Conservation (phyloP, 2,888 invertebrate species). For the Thymelicus acteon region DNA sequence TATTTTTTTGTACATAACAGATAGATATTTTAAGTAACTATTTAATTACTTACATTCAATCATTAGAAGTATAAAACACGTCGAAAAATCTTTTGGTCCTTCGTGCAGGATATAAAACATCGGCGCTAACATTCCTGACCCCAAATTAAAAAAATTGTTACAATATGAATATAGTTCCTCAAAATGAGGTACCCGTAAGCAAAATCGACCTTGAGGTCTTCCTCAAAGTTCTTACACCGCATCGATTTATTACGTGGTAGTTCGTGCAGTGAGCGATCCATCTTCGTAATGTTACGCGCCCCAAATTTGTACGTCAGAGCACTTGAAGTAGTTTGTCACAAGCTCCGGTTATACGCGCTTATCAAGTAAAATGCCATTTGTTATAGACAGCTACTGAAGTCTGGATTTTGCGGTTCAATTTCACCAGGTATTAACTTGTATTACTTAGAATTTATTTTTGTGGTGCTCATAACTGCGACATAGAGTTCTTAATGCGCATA, state of each 20-base stretch:
- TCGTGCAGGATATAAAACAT: neutral
- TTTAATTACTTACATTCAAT: too few species aligned
- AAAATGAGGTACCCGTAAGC: neutral
- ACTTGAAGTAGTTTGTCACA: slow-evolving; percentile 20
- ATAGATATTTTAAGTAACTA: too few species aligned
- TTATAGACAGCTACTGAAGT: slow-evolving; percentile 2
- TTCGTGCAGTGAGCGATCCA: slow-evolving; percentile 7
- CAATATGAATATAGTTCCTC: neutral
- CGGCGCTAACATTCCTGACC: neutral
- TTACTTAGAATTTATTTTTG: neutral
- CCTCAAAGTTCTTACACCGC: too few species aligned
- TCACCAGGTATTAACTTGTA: neutral
- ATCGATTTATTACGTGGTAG: slow-evolving; percentile 15
- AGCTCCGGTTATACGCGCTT: slow-evolving; percentile 9
- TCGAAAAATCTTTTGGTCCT: neutral
- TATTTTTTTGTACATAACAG: too few species aligned
- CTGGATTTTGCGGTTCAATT: neutral
- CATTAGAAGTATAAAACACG: neutral
- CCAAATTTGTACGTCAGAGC: slow-evolving; percentile 21
- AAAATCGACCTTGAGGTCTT: slow-evolving; percentile 6
- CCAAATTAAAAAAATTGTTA: neutral
- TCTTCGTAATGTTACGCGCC: slow-evolving; percentile 20
- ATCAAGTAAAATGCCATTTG: slow-evolving; percentile 3
- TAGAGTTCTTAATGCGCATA: too few species aligned
- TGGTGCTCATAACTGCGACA: too few species aligned